Evolutionary conservation across 2,888 invertebrate genomes (phyloP).

Genomic region (Pyrocoelia pectoralis): DNA sequence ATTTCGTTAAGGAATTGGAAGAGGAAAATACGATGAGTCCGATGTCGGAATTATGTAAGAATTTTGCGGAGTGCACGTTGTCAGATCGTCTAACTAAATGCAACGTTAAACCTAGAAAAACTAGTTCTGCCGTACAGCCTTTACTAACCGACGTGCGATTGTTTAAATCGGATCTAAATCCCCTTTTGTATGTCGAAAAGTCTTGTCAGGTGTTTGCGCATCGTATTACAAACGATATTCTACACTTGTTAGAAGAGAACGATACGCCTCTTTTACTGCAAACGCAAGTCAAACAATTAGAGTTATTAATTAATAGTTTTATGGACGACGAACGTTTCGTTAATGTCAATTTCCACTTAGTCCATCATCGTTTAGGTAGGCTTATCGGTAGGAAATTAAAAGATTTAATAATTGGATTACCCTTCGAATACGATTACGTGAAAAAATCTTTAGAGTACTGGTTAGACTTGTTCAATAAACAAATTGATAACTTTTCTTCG

Average conservation of each 20-base stretch:
- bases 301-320: slow-evolving; percentile 72
- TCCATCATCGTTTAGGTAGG: slow-evolving; percentile 72
- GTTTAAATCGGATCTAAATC: slow-evolving; percentile 49
- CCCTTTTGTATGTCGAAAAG: slow-evolving; percentile 68
- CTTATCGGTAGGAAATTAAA: slow-evolving; percentile 68
- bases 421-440: slow-evolving; percentile 32
- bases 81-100: slow-evolving; percentile 56
- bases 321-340: slow-evolving; percentile 72
- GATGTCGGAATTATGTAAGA: slow-evolving; percentile 67
- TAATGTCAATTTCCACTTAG: slow-evolving; percentile 68
- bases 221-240: slow-evolving; percentile 70
- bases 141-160: slow-evolving; percentile 21
- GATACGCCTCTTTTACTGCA: slow-evolving; percentile 64
- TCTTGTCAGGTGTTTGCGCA: slow-evolving; percentile 74
- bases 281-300: slow-evolving; percentile 73
- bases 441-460: slow-evolving; percentile 44
- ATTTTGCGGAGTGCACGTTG: slow-evolving; percentile 66
- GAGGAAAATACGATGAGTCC: slow-evolving; percentile 57
- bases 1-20: slow-evolving; percentile 2
- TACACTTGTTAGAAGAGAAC: slow-evolving; percentile 56
- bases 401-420: slow-evolving; percentile 55
- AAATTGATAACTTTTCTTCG: slow-evolving; percentile 65
- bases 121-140: slow-evolving; percentile 5
- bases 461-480: slow-evolving; percentile 48
- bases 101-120: too few relatives aligned